Evolutionary conservation across 1,140 invertebrate genomes (phyloP).

Genomic region (Drosophila mojavensis): DNA sequence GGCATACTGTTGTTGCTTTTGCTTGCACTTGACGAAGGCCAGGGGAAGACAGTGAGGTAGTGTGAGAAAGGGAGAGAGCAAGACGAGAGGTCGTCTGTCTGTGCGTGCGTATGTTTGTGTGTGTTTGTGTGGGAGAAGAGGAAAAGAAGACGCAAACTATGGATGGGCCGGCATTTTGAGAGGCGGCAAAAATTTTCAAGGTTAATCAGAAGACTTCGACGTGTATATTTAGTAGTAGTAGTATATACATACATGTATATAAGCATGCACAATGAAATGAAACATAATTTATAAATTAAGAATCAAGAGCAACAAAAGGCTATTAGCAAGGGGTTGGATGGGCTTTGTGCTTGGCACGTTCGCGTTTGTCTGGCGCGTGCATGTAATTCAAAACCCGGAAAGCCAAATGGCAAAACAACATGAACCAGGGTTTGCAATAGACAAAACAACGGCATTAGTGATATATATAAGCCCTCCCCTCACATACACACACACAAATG

Average conservation of each 20-base stretch:
- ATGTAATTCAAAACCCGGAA: conserved; percentile 78
- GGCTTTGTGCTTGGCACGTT: conserved; percentile 47
- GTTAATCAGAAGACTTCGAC: conserved; percentile 59
- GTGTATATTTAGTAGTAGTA: conserved; percentile 34
- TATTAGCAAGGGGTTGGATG: background rate
- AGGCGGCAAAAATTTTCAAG: conserved; percentile 50
- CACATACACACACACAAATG: background rate
- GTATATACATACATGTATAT: conserved; percentile 23
- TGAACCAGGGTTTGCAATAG: conserved; percentile 62
- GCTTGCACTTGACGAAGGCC: conserved; percentile 56
- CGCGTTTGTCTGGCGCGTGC: conserved; percentile 61
- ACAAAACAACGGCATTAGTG: conserved; percentile 24
- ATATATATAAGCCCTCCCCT: background rate
- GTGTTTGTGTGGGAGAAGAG: background rate
- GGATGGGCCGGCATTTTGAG: conserved; percentile 20
- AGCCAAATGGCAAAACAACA: conserved; percentile 70
- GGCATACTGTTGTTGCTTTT: conserved; percentile 42
- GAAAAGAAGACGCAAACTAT: background rate
- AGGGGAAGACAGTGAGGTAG: background rate
- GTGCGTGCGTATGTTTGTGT: background rate
- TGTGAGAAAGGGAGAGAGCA: background rate
- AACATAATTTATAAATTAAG: conserved; percentile 53
- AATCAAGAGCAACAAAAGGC: conserved; percentile 7
- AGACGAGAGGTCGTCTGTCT: background rate
- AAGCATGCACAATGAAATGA: conserved; percentile 35